Conservation (phyloP, 2,797 vertebrate species). For the Halcyon chelicuti region DNA sequence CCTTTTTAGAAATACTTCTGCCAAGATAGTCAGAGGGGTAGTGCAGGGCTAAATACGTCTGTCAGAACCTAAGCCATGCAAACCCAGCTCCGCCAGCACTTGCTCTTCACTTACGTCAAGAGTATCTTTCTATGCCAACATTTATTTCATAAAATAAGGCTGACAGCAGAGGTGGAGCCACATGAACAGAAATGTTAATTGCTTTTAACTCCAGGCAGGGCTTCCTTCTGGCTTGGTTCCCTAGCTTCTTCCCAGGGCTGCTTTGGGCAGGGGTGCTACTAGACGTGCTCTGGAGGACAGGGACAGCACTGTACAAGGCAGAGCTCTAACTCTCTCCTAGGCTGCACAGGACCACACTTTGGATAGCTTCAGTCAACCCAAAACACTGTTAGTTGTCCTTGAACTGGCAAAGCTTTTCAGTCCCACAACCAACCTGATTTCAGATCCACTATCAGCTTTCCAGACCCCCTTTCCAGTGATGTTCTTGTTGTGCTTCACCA, state of each 20-base stretch:
- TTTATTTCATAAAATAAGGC: background rate
- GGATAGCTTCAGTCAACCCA: background rate
- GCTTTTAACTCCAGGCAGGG: conserved; percentile 52
- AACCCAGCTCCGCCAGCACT: background rate
- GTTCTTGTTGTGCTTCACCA: background rate
- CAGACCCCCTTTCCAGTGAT: background rate
- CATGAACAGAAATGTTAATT: background rate
- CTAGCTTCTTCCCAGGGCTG: background rate
- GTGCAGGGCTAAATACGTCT: accelerated
- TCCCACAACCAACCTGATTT: background rate
- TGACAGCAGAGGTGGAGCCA: conserved; percentile 51
- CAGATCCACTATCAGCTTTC: background rate
- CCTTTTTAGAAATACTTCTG: background rate
- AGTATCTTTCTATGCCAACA: background rate
- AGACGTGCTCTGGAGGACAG: background rate
- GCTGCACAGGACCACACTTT: accelerated
- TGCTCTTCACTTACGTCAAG: background rate
- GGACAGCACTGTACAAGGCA: accelerated
- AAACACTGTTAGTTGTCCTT: background rate
- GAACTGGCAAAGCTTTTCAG: background rate
- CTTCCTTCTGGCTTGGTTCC: background rate
- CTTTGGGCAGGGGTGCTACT: background rate
- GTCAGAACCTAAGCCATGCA: background rate
- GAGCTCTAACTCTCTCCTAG: background rate
- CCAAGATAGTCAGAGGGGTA: background rate